Evolutionary conservation across 2,888 invertebrate species (phyloP).

Genomic region (Synanthedon vespiformis): DNA sequence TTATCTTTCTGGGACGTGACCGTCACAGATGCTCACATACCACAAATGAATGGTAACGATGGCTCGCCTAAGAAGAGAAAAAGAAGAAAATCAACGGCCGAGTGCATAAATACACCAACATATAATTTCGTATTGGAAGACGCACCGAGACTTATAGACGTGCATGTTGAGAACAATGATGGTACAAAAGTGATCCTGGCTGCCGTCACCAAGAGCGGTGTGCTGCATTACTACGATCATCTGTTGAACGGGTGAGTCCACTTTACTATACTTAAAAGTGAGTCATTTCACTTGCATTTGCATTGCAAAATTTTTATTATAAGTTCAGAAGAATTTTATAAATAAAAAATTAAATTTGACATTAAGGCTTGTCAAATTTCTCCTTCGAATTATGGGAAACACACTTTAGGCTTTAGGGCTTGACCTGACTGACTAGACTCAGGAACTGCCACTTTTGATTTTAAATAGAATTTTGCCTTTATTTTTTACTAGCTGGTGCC

Average conservation of each 20-base stretch:
- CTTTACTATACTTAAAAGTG: too few relatives aligned
- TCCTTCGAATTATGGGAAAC: too few relatives aligned
- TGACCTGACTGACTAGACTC: too few relatives aligned
- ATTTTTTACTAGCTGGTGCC: too few relatives aligned
- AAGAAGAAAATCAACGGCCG: constrained; percentile 32
- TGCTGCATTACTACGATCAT: constrained; percentile 82
- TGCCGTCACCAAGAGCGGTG: constrained; percentile 80
- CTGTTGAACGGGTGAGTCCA: constrained; percentile 77
- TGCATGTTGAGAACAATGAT: constrained; percentile 58
- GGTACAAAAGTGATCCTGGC: constrained; percentile 60
- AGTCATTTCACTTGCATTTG: too few relatives aligned
- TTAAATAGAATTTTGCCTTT: too few relatives aligned
- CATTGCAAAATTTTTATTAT: too few relatives aligned
- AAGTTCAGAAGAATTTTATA: too few relatives aligned
- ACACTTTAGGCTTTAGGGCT: too few relatives aligned
- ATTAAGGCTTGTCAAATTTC: too few relatives aligned
- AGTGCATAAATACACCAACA: constrained; percentile 26
- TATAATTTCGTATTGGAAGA: constrained; percentile 79
- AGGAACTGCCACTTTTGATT: too few relatives aligned
- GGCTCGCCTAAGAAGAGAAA: constrained; percentile 40
- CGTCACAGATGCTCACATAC: constrained; percentile 32
- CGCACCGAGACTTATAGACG: constrained; percentile 63
- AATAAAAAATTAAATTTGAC: too few relatives aligned
- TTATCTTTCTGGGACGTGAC: constrained; percentile 61
- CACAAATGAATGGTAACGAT: constrained; percentile 40